Base-by-base conservation (phyloP, 2,797 vertebrate genomes). In the Halcyon badia region DNA sequence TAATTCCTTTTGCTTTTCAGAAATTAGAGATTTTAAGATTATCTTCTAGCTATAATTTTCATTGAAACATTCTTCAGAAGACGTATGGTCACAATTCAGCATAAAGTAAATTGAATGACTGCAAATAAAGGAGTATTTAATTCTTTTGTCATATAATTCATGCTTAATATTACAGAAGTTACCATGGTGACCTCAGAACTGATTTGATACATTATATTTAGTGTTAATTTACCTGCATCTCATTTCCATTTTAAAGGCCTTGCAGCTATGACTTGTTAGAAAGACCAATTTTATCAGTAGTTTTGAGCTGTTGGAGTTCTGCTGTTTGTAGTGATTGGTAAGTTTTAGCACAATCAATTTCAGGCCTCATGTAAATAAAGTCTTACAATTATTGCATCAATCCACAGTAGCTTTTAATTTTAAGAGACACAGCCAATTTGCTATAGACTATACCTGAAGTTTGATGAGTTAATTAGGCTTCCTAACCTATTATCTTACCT, bases 171-270 rank as follows among this genome's bases (percentile, higher is more conserved):
- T 95, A 88, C 73, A 49, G 52, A 78, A 87, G 87, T 97, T 97
- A 56, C 83, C 62, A 96, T 95, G 80, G 87, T 94, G 89, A 96
- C 70, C 28, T 85, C 69, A 65, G 69, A 94, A 95, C 89, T 37
- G 13, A 44, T 92, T 94, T 95, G 65, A 76, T 91, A 56, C 20
- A 1, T 93, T 95, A 90, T 92, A 94, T 90, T 96, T 91, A 89
- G 61, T 51, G 22, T 69, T 97, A 92, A 89, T 94, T 94, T 90
- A 10, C 64, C 87, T 94, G 87, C 18, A 75, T 87, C 20, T 72
- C 13, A 89, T 97, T 97, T 97, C 16, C 52, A 95, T 96, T 87
- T 96, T 94, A 92, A 96, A 89, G 31, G 42, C 31, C 39, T 76
- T 76, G 52, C 7, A 12, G 76, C 77, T 87, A 35, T 64, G 54